Evolutionary conservation across 37 sponge, comb jelly and placozoan genomes (phyloP).

Genomic region (Lycopodina hypogea): DNA sequence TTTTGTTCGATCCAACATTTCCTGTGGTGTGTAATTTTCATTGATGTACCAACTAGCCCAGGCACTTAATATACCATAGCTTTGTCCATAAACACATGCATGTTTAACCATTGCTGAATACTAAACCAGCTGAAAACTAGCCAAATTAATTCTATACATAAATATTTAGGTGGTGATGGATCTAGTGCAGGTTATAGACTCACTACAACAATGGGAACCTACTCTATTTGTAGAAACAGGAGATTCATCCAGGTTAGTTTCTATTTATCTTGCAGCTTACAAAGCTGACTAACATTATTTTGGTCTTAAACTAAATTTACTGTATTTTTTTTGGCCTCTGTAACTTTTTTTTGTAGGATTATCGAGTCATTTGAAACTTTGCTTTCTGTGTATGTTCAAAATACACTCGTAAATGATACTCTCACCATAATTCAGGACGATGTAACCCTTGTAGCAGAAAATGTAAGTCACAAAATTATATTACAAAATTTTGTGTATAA

Average conservation of each 20-base stretch:
- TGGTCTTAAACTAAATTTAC: too few relatives aligned
- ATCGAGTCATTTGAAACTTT: neutral
- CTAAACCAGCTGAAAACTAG: too few relatives aligned
- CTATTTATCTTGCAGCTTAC: neutral
- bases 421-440: neutral
- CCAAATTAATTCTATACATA: too few relatives aligned
- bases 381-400: neutral
- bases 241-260: neutral
- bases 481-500: too few relatives aligned
- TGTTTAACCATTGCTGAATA: too few relatives aligned
- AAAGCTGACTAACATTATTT: too few relatives aligned
- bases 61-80: too few relatives aligned
- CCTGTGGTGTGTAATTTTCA: too few relatives aligned
- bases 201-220: neutral
- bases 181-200: neutral
- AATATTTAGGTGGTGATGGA: neutral
- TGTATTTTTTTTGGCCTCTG: neutral
- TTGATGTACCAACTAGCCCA: too few relatives aligned
- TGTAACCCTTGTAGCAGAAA: neutral
- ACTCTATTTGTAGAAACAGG: neutral
- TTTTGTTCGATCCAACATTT: too few relatives aligned
- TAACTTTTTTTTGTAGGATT: neutral
- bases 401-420: neutral
- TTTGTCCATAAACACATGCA: too few relatives aligned
- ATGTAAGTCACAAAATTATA: neutral